Percentiles rank a stretch among this genome's conserved stretches.
These are phyloP conservation scores for Sarcophaga caerulescens DNA, from an alignment of 2,888 invertebrate genomes.

Conservation along the genomic window DNA sequence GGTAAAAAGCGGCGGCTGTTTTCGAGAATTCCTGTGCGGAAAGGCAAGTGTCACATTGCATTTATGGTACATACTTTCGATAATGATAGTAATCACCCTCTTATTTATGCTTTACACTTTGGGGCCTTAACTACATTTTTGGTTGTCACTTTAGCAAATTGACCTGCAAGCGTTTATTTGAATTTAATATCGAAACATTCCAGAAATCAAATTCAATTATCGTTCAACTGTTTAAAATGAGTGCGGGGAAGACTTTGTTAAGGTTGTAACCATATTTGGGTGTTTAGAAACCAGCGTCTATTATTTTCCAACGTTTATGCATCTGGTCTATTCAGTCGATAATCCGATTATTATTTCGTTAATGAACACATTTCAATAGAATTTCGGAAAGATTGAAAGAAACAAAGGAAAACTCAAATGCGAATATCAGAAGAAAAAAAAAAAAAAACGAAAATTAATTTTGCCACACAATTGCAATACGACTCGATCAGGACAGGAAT, in stretches of 20 bases:
- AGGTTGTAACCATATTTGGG: constrained; percentile 71
- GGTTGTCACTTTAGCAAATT: constrained; percentile 48
- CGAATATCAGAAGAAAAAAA: background rate
- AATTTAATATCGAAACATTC: constrained; percentile 42
- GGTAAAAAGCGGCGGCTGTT: constrained; percentile 28
- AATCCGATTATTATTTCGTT: constrained; percentile 70
- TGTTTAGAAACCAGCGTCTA: constrained; percentile 56
- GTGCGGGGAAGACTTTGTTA: constrained; percentile 64
- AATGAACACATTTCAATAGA: constrained; percentile 66
- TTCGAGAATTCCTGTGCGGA: background rate
- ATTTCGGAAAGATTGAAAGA: constrained; percentile 12
- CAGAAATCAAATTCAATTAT: constrained; percentile 31
- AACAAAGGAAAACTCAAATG: constrained; percentile 31
- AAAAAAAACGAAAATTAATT: background rate
- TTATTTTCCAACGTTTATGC: background rate
- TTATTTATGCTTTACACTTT: background rate
- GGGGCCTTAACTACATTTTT: background rate
- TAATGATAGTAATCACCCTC: background rate
- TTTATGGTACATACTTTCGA: background rate
- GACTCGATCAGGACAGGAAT: constrained; percentile 44
- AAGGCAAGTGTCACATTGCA: constrained; percentile 22
- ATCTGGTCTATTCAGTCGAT: constrained; percentile 60
- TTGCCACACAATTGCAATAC: constrained; percentile 49
- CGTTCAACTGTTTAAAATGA: constrained; percentile 23
- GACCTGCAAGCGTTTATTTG: constrained; percentile 47